Conservation (phyloP, 2,113 vertebrate species). For the Oreotrochilus melanogaster region DNA sequence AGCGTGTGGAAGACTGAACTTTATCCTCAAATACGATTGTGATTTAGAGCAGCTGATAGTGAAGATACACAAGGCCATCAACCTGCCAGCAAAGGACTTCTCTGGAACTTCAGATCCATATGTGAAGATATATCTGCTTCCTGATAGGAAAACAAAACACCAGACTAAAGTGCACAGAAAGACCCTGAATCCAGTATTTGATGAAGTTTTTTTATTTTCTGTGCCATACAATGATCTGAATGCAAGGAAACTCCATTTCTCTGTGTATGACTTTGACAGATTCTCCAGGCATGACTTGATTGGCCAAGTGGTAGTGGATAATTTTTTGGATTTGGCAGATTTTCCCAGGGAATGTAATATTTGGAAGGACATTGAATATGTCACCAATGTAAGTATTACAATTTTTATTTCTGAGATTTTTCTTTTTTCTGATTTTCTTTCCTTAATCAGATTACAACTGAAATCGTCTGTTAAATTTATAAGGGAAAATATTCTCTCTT, state of each 20-base stretch:
- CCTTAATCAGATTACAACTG: neutral
- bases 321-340: slow-evolving; percentile 97
- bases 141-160: slow-evolving; percentile 97
- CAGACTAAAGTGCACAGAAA: slow-evolving; percentile 99
- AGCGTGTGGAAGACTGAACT: slow-evolving; percentile 91
- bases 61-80: slow-evolving; percentile 96
- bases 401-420: slow-evolving; percentile 17
- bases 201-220: slow-evolving; percentile 98
- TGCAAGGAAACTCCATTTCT: slow-evolving; percentile 96
- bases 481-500: neutral
- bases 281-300: slow-evolving; percentile 98
- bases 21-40: slow-evolving; percentile 96
- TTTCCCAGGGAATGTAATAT: slow-evolving; percentile 97
- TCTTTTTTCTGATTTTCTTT: neutral
- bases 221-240: slow-evolving; percentile 95
- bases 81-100: slow-evolving; percentile 97
- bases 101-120: slow-evolving; percentile 98
- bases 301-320: slow-evolving; percentile 97
- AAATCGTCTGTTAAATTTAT: neutral
- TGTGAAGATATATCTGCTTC: slow-evolving; percentile 97
- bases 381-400: slow-evolving; percentile 91
- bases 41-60: slow-evolving; percentile 97
- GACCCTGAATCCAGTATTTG: slow-evolving; percentile 96
- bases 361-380: slow-evolving; percentile 94
- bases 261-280: slow-evolving; percentile 97